A percentile compares a stretch with the other conserved stretches of the same genome.
Conservation (phyloP, 2,888 invertebrate genomes). For the Drosophila niveifrons region DNA sequence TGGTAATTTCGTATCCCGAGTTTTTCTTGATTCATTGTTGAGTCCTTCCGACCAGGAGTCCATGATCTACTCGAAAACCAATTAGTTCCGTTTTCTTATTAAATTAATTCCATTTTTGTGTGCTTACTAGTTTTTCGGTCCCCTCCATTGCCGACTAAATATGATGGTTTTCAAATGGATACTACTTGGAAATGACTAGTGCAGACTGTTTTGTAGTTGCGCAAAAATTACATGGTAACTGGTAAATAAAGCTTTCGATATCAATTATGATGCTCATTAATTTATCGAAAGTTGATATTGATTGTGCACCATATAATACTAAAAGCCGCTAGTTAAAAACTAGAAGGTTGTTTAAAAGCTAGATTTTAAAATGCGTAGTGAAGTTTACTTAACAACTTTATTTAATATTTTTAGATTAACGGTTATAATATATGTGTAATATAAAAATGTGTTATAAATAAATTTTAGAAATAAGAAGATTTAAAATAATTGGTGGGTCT, state of each 20-base stretch:
- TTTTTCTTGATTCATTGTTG: neutral
- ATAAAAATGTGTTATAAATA: neutral
- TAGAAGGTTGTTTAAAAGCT: neutral
- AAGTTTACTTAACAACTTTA: no score
- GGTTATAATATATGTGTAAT: no score
- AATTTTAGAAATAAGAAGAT: neutral
- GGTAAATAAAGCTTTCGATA: slow-evolving; percentile 1
- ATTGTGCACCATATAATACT: slow-evolving; percentile 1
- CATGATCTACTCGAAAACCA: slow-evolving; percentile 26
- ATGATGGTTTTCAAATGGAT: slow-evolving; percentile 2
- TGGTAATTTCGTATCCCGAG: neutral
- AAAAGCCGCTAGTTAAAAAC: neutral
- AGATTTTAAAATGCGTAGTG: no score
- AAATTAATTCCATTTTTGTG: neutral
- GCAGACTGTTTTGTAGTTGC: slow-evolving; percentile 17
- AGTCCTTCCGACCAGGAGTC: slow-evolving; percentile 12
- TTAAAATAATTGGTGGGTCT: no score
- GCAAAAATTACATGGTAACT: neutral
- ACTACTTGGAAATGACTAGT: slow-evolving; percentile 12
- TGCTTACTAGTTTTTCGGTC: slow-evolving; percentile 29
- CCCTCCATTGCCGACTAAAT: slow-evolving; percentile 14
- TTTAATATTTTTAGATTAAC: no score
- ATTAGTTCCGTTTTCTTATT: neutral
- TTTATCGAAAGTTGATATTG: neutral
- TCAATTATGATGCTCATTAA: slow-evolving; percentile 9